Evolutionary conservation across 2,113 vertebrate species (phyloP), one percentile per base, ranked within the genome.

Genomic region (Elachura formosa): DNA sequence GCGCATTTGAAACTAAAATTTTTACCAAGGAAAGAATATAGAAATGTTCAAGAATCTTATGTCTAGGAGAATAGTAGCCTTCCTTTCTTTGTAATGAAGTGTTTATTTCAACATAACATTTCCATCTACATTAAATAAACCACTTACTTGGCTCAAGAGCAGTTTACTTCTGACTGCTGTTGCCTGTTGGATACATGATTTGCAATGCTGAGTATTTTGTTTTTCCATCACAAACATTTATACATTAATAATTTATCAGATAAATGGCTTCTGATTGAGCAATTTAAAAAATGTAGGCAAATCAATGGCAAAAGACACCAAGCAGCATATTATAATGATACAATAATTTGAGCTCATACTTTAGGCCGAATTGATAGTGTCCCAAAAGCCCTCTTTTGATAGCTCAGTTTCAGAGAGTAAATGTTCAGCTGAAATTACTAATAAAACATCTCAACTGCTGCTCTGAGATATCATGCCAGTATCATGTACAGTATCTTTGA

Each of bases 221-320:
- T 91, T 91, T 77, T 83, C 85, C 69, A 80, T 82, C 83, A 91
- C 67, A 81, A 95, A 86, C 59, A 74, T 75, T 81, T 88, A 64
- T 86, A 84, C 93, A 71, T 89, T 95, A 96, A 97, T 91, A 95
- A 95, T 96, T 91, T 84, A 96, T 84, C 58, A 48, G 43, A 84
- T 82, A 90, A 97, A 93, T 96, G 75, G 22, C 31, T 94, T 95
- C 81, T 87, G 67, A 96, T 74, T 86, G 92, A 96, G 43, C 56
- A 68, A 73, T 89, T 93, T 56, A 38, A 87, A 95, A 93, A 91
- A 84, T 21, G 64, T 48, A 90, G 52, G 48, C 45, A 89, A 93
- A 89, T 93, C 87, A 87, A 80, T 90, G 67, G 63, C 71, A 93
- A 80, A 94, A 89, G 33, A 87, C 51, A 91, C 45, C 43, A 87